phyloP scores from a whole-genome alignment of 2,113 vertebrate genomes.

The Ictidomys tridecemlineatus region DNA sequence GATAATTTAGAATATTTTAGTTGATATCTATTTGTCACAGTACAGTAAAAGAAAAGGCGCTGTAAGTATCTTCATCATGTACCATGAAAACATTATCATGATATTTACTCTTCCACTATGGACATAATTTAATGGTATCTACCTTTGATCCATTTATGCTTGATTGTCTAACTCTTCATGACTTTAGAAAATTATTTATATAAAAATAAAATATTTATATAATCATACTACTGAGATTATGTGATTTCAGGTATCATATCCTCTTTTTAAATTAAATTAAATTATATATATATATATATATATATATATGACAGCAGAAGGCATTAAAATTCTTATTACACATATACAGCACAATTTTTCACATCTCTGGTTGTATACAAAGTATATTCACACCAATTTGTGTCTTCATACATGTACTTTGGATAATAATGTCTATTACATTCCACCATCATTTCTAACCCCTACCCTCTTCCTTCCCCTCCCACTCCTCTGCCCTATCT shows the following conservation, averaged over 20 bases:
- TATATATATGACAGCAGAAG: no score
- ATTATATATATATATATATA: no score
- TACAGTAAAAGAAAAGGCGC: background rate
- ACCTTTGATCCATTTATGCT: background rate
- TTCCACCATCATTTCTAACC: no score
- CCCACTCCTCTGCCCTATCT: no score
- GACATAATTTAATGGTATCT: background rate
- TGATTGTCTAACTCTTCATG: background rate
- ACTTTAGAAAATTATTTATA: background rate
- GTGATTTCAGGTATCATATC: background rate
- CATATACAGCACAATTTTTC: no score
- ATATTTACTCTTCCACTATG: background rate
- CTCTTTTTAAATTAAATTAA: background rate
- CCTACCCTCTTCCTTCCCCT: no score
- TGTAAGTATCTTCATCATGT: background rate
- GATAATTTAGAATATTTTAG: background rate
- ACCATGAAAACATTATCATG: background rate
- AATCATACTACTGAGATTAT: background rate
- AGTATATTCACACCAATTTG: no score
- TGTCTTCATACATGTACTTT: no score
- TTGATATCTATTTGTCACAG: background rate
- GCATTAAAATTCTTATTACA: no score
- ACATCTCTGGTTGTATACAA: no score
- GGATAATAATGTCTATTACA: no score
- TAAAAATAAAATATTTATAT: conserved; percentile 36